Percentiles rank a stretch among this genome's conserved stretches.
These are phyloP conservation scores for Gallinago undulata DNA, from an alignment of 2,113 vertebrate genomes.

Conservation along the genomic window DNA sequence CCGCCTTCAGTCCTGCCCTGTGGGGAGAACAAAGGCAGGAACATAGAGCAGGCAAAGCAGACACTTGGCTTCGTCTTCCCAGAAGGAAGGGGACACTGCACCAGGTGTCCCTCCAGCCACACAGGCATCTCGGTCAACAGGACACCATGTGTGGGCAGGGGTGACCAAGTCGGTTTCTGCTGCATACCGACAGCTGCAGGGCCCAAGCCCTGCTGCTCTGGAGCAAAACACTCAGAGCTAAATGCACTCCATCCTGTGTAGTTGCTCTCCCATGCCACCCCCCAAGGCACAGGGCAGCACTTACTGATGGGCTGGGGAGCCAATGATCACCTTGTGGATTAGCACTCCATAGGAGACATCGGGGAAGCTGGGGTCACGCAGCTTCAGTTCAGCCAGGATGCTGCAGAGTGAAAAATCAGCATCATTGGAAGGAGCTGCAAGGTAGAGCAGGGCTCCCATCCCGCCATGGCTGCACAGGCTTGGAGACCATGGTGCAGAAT, in stretches of 20 bases:
- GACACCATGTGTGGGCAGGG: not conserved
- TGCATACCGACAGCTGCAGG: not conserved
- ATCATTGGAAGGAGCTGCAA: not conserved
- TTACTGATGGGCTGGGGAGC: conserved; percentile 90
- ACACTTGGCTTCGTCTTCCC: rapidly evolving
- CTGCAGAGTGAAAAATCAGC: conserved; percentile 47
- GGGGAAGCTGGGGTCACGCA: conserved; percentile 86
- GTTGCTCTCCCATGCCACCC: not conserved
- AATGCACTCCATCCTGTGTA: rapidly evolving
- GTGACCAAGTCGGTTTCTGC: not conserved
- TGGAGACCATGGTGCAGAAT: not conserved
- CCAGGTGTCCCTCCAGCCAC: not conserved
- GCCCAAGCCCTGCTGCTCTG: not conserved
- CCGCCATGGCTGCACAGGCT: not conserved
- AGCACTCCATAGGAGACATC: conserved; percentile 89
- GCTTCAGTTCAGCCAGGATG: conserved; percentile 88
- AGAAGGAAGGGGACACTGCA: not conserved
- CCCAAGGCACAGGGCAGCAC: not conserved
- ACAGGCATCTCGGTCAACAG: rapidly evolving
- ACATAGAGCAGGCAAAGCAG: not conserved
- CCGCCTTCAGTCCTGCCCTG: conserved; percentile 80
- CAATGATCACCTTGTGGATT: conserved; percentile 89
- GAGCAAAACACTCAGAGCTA: not conserved
- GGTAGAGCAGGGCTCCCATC: not conserved
- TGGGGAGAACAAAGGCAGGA: rapidly evolving